Evolutionary conservation across 2,888 invertebrate genomes (phyloP).

Genomic region (Listrodromus nycthemerus): DNA sequence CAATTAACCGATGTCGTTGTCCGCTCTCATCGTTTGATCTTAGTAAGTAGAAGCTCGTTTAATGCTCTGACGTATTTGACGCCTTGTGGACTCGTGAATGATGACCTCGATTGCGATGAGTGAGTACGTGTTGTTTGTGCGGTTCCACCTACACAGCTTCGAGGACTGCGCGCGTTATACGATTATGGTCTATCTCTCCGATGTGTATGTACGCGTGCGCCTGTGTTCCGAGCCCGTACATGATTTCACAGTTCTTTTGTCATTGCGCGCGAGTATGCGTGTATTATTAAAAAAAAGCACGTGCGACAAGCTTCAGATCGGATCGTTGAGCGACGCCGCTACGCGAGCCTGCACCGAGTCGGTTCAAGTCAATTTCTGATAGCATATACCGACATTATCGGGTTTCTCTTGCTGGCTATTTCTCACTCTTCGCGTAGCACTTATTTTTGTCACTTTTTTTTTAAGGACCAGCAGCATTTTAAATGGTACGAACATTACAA

Average conservation of each 20-base stretch:
- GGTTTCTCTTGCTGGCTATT: neutral
- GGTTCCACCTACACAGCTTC: slow-evolving; percentile 21
- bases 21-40: slow-evolving; percentile 67
- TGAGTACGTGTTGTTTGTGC: slow-evolving; percentile 41
- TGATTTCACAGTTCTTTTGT: slow-evolving; percentile 29
- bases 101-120: slow-evolving; percentile 66
- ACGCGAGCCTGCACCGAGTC: slow-evolving; percentile 38
- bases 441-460: slow-evolving; percentile 54
- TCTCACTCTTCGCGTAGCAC: slow-evolving; percentile 1
- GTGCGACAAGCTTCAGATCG: slow-evolving; percentile 48
- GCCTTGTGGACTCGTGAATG: slow-evolving; percentile 65
- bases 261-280: slow-evolving; percentile 40
- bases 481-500: too few relatives aligned
- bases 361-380: slow-evolving; percentile 51
- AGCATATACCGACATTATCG: slow-evolving; percentile 24
- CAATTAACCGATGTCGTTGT: slow-evolving; percentile 63
- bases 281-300: slow-evolving; percentile 25
- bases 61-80: slow-evolving; percentile 66
- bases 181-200: slow-evolving; percentile 37
- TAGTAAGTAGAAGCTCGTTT: slow-evolving; percentile 62
- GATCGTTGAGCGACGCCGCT: slow-evolving; percentile 52
- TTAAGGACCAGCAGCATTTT: neutral
- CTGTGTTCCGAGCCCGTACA: slow-evolving; percentile 17
- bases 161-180: slow-evolving; percentile 32
- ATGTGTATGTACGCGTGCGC: neutral